Evolutionary conservation across 2,113 vertebrate species (phyloP), one percentile per base, ranked within the genome.

Genomic region (Pheucticus melanocephalus): DNA sequence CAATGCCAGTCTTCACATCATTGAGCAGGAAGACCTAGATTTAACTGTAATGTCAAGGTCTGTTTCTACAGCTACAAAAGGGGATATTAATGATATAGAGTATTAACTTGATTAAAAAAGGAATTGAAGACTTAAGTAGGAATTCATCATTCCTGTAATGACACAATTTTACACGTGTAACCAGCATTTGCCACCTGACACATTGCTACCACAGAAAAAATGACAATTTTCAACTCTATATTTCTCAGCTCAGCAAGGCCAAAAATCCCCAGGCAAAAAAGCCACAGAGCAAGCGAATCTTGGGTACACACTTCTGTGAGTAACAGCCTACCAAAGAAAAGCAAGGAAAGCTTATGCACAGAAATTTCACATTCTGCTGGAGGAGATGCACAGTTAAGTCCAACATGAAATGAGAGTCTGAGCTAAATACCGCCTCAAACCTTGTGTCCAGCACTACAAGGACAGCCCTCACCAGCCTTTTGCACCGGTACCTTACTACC

Each of bases 1-100:
- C 81, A 76, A 39, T 27, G 30, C 40, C 84, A 69, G 10, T 48
- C 87, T 80, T 87, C 60, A 56, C 21, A 75, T 30, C 35, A n/a
- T 9, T 42, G 39, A 77, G 60, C 35, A 75, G 75, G 50, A 66
- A 95, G 63, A 63, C 42, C 44, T 59, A 61, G 50, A 89, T 82
- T 82, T 87, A 85, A 87, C 50, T 42, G 21, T 3, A 15, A 21
- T 70, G 50, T 45, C 63, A 87, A 77, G 66, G 71, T 37, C 50
- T 73, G 39, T 35, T 94, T 91, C 85, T 77, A 78, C 45, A 88
- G 79, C 42, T 92, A 57, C 40, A 54, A 77, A 80, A 63, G 24
- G 21, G 39, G 54, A 71, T 93, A 86, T 64, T 80, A 96, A 83
- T 69, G 64, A 86, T 90, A 82, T 72, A 88, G 64, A 24, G 14